Evolutionary conservation across 2,888 invertebrate species (phyloP).

Genomic region (Sarcophaga variegata): DNA sequence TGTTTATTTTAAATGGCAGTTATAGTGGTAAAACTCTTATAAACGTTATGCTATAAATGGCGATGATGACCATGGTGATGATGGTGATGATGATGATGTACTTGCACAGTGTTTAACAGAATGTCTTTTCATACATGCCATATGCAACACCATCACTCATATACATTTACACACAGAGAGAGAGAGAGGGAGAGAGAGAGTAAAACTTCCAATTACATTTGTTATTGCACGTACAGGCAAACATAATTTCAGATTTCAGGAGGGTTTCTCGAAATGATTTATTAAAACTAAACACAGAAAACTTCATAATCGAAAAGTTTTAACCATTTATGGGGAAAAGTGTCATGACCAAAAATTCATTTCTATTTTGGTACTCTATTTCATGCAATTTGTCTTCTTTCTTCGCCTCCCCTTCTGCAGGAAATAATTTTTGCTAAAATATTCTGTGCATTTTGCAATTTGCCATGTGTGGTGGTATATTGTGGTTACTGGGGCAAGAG

Average conservation of each 20-base stretch:
- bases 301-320: conserved; percentile 36
- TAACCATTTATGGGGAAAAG: conserved; percentile 26
- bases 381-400: background rate
- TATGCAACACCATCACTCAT: background rate
- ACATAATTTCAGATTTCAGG: no score
- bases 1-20: background rate
- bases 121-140: no score
- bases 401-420: background rate
- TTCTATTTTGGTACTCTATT: background rate
- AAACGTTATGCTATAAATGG: background rate
- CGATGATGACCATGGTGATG: background rate
- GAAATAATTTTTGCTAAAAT: conserved; percentile 25
- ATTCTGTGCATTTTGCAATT: conserved; percentile 47
- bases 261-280: conserved; percentile 39
- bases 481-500: background rate
- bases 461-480: conserved; percentile 40
- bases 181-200: no score
- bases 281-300: conserved; percentile 26
- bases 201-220: conserved; percentile 13
- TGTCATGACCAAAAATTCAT: conserved; percentile 28
- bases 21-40: background rate
- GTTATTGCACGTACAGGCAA: background rate
- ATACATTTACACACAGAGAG: background rate
- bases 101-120: no score
- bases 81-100: no score